Percentiles rank a stretch among this genome's conserved stretches.
Conservation (phyloP, 2,113 vertebrate species). For the Eclectus roratus region DNA sequence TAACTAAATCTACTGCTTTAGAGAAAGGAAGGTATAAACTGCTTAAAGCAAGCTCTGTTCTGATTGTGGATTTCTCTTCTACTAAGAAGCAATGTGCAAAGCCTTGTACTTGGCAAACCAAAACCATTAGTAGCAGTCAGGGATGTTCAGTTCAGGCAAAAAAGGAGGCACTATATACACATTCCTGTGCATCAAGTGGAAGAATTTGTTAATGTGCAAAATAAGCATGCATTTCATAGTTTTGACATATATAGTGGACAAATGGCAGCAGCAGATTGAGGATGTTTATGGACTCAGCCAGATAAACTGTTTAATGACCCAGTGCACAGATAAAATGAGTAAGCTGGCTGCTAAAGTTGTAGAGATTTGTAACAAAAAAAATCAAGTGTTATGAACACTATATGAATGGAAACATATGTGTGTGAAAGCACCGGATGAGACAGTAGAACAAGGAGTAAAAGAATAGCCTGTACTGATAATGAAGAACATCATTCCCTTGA, state of each 20-base stretch:
- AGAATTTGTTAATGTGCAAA: neutral
- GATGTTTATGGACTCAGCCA: neutral
- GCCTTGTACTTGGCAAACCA: neutral
- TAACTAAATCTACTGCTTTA: neutral
- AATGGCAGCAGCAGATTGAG: neutral
- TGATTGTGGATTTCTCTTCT: neutral
- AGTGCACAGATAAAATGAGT: neutral
- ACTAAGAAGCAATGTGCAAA: neutral
- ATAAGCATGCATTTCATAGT: neutral
- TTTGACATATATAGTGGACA: neutral
- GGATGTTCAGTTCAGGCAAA: neutral
- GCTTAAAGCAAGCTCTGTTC: neutral
- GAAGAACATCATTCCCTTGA: neutral
- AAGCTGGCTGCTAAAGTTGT: neutral
- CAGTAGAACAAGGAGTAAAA: neutral
- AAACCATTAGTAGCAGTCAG: neutral
- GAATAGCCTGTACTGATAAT: neutral
- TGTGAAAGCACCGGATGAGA: neutral
- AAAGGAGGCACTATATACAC: neutral
- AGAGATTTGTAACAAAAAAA: neutral
- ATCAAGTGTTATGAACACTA: neutral
- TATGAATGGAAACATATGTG: neutral
- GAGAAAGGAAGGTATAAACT: neutral
- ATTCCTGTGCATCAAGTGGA: neutral
- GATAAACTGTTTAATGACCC: neutral